Conservation (phyloP, 2,888 invertebrate genomes). For the Furcula furcula region DNA sequence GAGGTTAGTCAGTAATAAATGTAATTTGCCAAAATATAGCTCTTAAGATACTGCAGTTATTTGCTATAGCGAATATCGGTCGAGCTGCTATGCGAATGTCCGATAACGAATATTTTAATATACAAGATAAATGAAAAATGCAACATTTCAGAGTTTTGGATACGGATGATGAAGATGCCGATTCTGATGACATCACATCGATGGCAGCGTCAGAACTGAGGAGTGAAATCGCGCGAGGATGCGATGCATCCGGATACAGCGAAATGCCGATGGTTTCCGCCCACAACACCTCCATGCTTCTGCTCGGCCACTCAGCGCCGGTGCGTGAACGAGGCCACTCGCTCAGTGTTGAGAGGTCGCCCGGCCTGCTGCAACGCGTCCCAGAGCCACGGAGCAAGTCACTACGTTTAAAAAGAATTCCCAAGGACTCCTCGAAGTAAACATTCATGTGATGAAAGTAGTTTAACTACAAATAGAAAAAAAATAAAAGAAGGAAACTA, state of each 20-base stretch:
- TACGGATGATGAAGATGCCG: slow-evolving; percentile 43
- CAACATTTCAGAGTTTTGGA: slow-evolving; percentile 49
- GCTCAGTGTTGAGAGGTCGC: slow-evolving; percentile 55
- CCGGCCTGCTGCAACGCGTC: slow-evolving; percentile 44
- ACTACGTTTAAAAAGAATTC: slow-evolving; percentile 55
- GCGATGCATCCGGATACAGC: slow-evolving; percentile 46
- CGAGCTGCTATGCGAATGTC: slow-evolving; percentile 9
- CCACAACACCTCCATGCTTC: slow-evolving; percentile 38
- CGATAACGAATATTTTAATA: not conserved
- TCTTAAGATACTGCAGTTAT: slow-evolving; percentile 2
- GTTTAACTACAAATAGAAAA: not conserved
- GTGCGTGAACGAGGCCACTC: slow-evolving; percentile 62
- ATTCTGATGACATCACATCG: slow-evolving; percentile 49
- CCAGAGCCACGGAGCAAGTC: slow-evolving; percentile 68
- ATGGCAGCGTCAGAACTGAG: slow-evolving; percentile 50
- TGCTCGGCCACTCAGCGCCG: slow-evolving; percentile 34
- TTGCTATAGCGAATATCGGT: slow-evolving; percentile 14
- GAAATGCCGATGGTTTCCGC: slow-evolving; percentile 42
- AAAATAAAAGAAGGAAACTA: not conserved
- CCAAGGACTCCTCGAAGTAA: slow-evolving; percentile 41
- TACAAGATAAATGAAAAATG: not conserved
- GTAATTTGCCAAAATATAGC: not conserved
- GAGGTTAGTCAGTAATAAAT: slow-evolving; percentile 62
- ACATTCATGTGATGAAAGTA: not conserved
- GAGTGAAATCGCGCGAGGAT: slow-evolving; percentile 45